phyloP scores from a whole-genome alignment of 92 coral and sea anemone genomes.

The Porites lobata region DNA sequence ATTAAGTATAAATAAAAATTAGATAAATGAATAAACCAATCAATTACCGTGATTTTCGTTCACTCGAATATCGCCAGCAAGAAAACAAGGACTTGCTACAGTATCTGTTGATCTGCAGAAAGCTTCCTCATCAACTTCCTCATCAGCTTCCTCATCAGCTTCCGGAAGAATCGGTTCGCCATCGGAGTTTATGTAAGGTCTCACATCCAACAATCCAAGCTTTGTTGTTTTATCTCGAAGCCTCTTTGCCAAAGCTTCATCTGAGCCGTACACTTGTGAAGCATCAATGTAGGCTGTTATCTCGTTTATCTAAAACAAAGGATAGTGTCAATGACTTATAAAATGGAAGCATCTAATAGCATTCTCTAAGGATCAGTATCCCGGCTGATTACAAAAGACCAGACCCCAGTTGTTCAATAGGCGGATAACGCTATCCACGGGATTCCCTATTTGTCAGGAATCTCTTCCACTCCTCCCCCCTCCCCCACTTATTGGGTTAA shows the following conservation, averaged over 20 bases:
- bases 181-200: background rate
- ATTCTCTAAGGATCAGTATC: too few species aligned
- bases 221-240: conserved; percentile 37
- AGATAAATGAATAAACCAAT: too few species aligned
- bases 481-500: too few species aligned
- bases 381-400: too few species aligned
- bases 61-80: conserved; percentile 34
- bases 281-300: conserved; percentile 93
- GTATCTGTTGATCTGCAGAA: conserved; percentile 22
- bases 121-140: background rate
- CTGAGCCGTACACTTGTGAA: conserved; percentile 91
- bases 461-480: too few species aligned
- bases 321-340: too few species aligned
- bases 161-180: conserved; percentile 6
- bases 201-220: background rate
- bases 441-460: too few species aligned
- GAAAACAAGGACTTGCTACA: conserved; percentile 21
- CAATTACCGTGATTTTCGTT: conserved; percentile 43
- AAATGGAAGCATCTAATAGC: too few species aligned
- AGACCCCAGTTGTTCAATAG: too few species aligned
- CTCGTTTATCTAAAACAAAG: conserved; percentile 70
- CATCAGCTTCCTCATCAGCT: background rate
- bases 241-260: conserved; percentile 54
- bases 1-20: too few species aligned
- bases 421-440: too few species aligned